A percentile compares a stretch with the other conserved stretches of the same genome.
Evolutionary conservation across 1,140 invertebrate species (phyloP).

Genomic region (Brachionus asplanchnoidis): DNA sequence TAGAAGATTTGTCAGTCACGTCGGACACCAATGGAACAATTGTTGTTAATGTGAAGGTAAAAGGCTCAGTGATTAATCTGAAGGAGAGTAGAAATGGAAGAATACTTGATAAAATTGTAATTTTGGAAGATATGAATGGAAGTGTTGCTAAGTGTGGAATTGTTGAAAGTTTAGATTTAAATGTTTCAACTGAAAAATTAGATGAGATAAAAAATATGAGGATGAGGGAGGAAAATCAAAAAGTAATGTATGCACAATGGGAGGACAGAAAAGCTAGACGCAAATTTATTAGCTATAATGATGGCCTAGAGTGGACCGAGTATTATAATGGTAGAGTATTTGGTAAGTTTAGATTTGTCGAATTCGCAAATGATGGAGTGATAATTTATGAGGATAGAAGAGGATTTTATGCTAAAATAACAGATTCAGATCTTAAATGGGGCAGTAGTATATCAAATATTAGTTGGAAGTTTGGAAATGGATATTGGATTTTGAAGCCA

Average conservation of each 20-base stretch:
- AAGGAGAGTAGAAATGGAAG: not conserved
- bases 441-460: not conserved
- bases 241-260: not conserved
- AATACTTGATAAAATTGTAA: not conserved
- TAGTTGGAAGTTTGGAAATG: not conserved
- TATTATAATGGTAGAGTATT: not conserved
- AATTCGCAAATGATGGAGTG: not conserved
- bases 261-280: not conserved
- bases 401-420: not conserved
- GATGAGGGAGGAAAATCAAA: not conserved
- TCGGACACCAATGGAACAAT: not conserved
- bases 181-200: not conserved
- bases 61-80: not conserved
- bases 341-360: not conserved
- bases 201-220: not conserved
- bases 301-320: not conserved
- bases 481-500: not conserved
- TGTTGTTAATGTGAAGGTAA: not conserved
- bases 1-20: not conserved
- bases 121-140: not conserved
- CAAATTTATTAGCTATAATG: not conserved
- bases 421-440: not conserved
- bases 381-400: slow-evolving; percentile 1
- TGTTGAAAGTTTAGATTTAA: not conserved
- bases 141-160: not conserved